Evolutionary conservation across 2,888 invertebrate species (phyloP).

Genomic region (Gortyna flavago): DNA sequence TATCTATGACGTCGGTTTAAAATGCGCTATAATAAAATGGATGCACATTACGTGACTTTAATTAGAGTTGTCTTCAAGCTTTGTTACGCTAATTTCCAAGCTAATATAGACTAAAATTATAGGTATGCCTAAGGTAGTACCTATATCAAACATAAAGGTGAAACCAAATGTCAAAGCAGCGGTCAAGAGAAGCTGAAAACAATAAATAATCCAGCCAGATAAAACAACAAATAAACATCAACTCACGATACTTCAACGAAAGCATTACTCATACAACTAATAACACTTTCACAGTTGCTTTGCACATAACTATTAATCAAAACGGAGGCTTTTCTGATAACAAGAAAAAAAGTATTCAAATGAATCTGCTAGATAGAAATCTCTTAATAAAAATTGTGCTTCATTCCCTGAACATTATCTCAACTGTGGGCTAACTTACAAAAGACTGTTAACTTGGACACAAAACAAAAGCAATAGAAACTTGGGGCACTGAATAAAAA

Average conservation of each 20-base stretch:
- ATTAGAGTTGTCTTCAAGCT: not conserved
- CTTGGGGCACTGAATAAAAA: conserved; percentile 86
- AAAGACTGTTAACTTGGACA: conserved; percentile 74
- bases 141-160: conserved; percentile 2
- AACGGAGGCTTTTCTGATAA: conserved; percentile 74
- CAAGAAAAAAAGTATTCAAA: conserved; percentile 82
- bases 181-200: conserved; percentile 12
- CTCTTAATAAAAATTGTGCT: conserved; percentile 76
- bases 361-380: conserved; percentile 85
- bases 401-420: conserved; percentile 80
- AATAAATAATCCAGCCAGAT: conserved; percentile 43
- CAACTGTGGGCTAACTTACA: conserved; percentile 71
- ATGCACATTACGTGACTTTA: not conserved
- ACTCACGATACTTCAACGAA: conserved; percentile 50
- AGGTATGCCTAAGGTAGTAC: not conserved
- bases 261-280: conserved; percentile 58
- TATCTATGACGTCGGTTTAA: not conserved
- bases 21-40: not conserved
- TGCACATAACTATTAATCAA: conserved; percentile 67
- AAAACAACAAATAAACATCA: conserved; percentile 46
- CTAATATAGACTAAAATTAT: too few relatives aligned
- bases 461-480: conserved; percentile 85
- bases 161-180: not conserved
- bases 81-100: not conserved
- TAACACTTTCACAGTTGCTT: conserved; percentile 60